Percentiles rank a stretch among this genome's conserved stretches.
phyloP scores from a whole-genome alignment of 2,888 invertebrate genomes.

The Helleia helle region DNA sequence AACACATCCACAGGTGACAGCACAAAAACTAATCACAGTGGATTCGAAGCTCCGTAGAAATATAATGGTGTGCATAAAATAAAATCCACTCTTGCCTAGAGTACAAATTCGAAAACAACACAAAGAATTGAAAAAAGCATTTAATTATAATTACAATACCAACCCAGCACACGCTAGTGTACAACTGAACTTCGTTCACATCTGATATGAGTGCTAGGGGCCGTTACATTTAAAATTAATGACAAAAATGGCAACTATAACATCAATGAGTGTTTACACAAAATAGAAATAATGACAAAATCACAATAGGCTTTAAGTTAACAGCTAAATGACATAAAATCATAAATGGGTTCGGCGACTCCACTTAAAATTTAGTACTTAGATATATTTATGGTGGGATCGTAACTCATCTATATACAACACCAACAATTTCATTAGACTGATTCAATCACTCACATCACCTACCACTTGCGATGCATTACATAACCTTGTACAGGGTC shows the following conservation, averaged over 20 bases:
- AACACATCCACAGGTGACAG: not conserved
- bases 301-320: slow-evolving; percentile 69
- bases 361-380: slow-evolving; percentile 66
- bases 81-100: slow-evolving; percentile 6
- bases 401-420: slow-evolving; percentile 70
- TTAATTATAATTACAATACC: not conserved
- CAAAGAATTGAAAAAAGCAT: not conserved
- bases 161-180: not conserved
- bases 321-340: slow-evolving; percentile 47
- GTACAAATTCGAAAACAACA: slow-evolving; percentile 1
- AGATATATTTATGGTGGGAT: slow-evolving; percentile 73
- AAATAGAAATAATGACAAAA: slow-evolving; percentile 38
- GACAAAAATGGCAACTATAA: slow-evolving; percentile 16
- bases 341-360: slow-evolving; percentile 50
- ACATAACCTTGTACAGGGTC: slow-evolving; percentile 31
- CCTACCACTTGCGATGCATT: slow-evolving; percentile 43
- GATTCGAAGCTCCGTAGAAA: slow-evolving; percentile 3
- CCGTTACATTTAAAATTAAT: slow-evolving; percentile 3
- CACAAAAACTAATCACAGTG: slow-evolving; percentile 5
- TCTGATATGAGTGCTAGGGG: not conserved
- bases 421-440: slow-evolving; percentile 65
- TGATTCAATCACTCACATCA: slow-evolving; percentile 66
- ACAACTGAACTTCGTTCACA: not conserved
- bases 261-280: slow-evolving; percentile 26
- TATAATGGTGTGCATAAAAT: slow-evolving; percentile 6